Base-by-base conservation (phyloP, 2,113 vertebrate species). In the Caranx melampygus region DNA sequence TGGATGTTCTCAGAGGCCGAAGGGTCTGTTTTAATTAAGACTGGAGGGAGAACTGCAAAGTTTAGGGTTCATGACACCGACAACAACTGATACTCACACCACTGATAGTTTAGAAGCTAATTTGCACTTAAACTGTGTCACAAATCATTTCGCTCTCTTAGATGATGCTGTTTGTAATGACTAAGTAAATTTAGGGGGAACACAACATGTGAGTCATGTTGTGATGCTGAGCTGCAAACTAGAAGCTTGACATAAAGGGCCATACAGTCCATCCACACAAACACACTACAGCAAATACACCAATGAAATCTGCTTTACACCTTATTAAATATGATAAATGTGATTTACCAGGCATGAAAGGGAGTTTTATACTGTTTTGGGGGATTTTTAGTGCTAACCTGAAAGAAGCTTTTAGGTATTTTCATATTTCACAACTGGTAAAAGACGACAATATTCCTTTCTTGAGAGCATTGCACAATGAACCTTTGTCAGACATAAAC, bases 141-240 rank as follows among this genome's bases (percentile, higher is more conserved):
- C 79, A 49, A 78, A 85, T 80, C 55, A 78, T 18, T 58, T 84
- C 71, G 60, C 63, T 75, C 72, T 73, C 44, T 70, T 75, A 72
- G 49, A 67, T n/a, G 20, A 75, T 5, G 67, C 37, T 21, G 40
- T 66, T 69, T 69, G 10, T 54, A 40, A 70, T 49, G 44, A 59
- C 60, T 45, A 52, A 51, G 49, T 20, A 51, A 3, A 18, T 47
- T 21, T 45, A 34, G 54, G n/a, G n/a, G 11, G 73, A 55, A 63
- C 34, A 31, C 49, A 82, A 47, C 54, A 31, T 59, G 44, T 45
- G 66, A 60, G 51, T 47, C 20, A 20, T 51, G 9, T 20, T 51
- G 49, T n/a, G 20, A 40, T 15, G 20, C 34, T 67, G 31, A 67
- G 34, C 26, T 11, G 40, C 37, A 13, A 35, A 60, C 44, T 40